Base-by-base conservation (phyloP, 2,888 invertebrate species). In the Mycogona germanica region DNA sequence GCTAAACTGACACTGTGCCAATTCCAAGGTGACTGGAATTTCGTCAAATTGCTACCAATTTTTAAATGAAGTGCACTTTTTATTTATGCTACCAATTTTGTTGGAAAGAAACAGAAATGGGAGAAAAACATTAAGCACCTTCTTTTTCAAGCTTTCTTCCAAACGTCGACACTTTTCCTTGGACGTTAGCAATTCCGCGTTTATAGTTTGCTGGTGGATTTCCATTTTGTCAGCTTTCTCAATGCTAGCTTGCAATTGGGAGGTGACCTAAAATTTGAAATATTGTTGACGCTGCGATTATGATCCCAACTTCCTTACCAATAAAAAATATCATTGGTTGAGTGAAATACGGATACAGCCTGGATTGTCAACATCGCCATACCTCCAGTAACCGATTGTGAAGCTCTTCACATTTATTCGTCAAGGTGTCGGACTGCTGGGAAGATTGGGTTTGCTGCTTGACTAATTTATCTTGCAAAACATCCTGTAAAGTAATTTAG, bases 341-440 rank as follows among this genome's bases (percentile, higher is more conserved):
- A 12, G n/a, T 35, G 12, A 35, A 35, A 35, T 35, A 35, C 14
- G n/a, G 35, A 35, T 35, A 35, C 12, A 35, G 12, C 12, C 12
- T 35, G n/a, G n/a, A 50, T 50, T 42, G 9, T 44, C n/a, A n/a
- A n/a, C n/a, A n/a, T 50, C 40, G n/a, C 5, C 14, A 42, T 54
- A 50, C 50, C 30, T 48, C 38, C 54, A 54, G 42, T 9, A 55
- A 32, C 32, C 38, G 9, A 29, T 21, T 42, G 45, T 52, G 57
- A 46, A 52, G 28, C 30, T 32, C 41, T 44, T 49, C 41, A 32
- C 51, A 44, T 57, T 47, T 40, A 41, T 41, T 28, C 44, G 28
- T 37, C n/a, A 14, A 26, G 41, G 41, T 51, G 25, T 21, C 35
- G 19, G 44, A 28, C 28, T 55, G 55, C 12, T 30, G 48, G 12